Percentiles rank a stretch among this genome's conserved stretches.
phyloP scores from a whole-genome alignment of 2,113 vertebrate species.

The Marmota monax region DNA sequence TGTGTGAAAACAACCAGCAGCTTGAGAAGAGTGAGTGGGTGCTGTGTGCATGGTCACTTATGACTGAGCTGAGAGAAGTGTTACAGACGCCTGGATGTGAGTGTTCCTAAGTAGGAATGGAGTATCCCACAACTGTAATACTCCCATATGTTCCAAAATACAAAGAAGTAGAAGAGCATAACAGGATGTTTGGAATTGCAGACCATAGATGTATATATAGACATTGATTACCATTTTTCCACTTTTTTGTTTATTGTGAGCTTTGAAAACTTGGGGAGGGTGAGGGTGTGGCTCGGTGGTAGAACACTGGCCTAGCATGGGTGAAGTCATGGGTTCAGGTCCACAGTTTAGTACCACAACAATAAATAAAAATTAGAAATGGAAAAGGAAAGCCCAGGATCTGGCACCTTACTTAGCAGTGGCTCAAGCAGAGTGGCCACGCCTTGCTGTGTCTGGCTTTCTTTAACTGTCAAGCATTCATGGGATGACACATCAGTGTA shows the following conservation, averaged over 20 bases:
- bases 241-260: neutral
- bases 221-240: neutral
- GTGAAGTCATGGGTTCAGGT: too few species aligned
- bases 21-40: neutral
- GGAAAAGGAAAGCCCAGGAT: neutral
- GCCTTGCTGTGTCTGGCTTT: neutral
- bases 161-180: too few species aligned
- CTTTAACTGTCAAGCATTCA: neutral
- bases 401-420: neutral
- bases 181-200: too few species aligned
- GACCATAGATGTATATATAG: fast-evolving
- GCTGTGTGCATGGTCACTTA: too few species aligned
- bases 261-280: neutral
- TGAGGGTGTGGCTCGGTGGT: too few species aligned
- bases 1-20: neutral
- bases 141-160: fast-evolving
- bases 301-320: neutral
- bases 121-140: too few species aligned
- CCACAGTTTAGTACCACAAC: too few species aligned
- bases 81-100: neutral
- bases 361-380: too few species aligned
- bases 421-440: neutral
- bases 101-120: neutral
- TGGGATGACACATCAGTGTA: neutral
- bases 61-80: neutral